Percentiles rank a stretch among this genome's conserved stretches.
Evolutionary conservation across 2,797 vertebrate species (phyloP).

Genomic region (Acanthurus tractus): DNA sequence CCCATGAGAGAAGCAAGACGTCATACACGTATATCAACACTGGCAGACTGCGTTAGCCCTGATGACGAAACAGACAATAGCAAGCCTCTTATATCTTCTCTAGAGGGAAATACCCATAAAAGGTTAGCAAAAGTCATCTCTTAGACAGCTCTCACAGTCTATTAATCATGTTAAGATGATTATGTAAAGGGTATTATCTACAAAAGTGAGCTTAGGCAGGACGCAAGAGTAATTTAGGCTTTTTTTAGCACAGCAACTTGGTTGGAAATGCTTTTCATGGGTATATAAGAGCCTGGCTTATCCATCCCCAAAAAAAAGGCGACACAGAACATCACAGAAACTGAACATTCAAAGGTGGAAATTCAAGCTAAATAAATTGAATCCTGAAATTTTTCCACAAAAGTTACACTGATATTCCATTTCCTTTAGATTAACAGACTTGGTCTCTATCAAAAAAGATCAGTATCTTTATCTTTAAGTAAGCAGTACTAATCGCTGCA

Average conservation of each 20-base stretch:
- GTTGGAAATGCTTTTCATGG: conserved; percentile 52
- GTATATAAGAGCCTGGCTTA: conserved; percentile 45
- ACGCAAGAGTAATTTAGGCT: conserved; percentile 65
- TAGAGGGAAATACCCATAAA: conserved; percentile 69
- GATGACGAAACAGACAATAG: conserved; percentile 69
- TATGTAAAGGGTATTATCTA: conserved; percentile 76
- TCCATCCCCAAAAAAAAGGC: conserved; percentile 33
- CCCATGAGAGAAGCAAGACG: conserved; percentile 41
- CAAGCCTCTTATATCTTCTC: conserved; percentile 69
- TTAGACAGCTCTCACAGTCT: conserved; percentile 64
- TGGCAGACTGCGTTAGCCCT: conserved; percentile 47
- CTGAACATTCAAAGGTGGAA: conserved; percentile 29
- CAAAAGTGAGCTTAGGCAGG: conserved; percentile 62
- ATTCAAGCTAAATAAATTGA: not conserved
- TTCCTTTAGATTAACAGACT: not conserved
- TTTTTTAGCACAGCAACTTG: conserved; percentile 45
- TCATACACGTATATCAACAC: conserved; percentile 63
- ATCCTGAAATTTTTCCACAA: not conserved
- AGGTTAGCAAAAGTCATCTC: conserved; percentile 79
- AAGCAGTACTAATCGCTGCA: not conserved
- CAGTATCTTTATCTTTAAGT: not conserved
- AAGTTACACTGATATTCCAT: not conserved
- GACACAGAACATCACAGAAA: conserved; percentile 25
- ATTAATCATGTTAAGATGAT: conserved; percentile 81
- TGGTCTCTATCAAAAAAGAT: not conserved